Evolutionary conservation across 2,797 vertebrate genomes (phyloP), one percentile per base, ranked within the genome.

Genomic region (Austrolebias charrua): DNA sequence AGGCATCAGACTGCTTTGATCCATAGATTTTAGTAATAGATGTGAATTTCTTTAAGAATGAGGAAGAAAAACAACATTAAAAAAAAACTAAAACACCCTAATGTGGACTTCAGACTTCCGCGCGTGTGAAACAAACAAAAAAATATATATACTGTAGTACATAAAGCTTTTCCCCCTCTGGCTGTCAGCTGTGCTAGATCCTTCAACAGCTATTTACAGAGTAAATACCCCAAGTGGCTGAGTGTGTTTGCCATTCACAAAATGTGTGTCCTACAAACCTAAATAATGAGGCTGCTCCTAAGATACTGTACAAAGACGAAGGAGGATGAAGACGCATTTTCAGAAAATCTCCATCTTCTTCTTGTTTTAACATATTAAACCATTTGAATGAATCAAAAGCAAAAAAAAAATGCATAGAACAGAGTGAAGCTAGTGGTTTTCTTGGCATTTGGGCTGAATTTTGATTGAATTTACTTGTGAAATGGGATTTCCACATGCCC

Each of bases 191-290:
- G 73, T 60, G 46, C 45, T 52, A 9, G 33, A 73, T 68, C 65
- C 55, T 58, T 66, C 47, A 69, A 19, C 63, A 62, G 52, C 50
- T 74, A 67, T 75, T 72, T 67, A 67, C 60, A 45, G 20, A 51
- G 40, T 29, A 67, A 57, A 14, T 60, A 40, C 19, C 56, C 66
- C 33, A 47, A 66, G 63, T 1, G 72, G 62, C 57, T 54, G 50
- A 64, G 24, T 60, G 47, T 29, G 40, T 16, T 6, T 60, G 55
- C 61, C 70, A 71, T 75, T 81, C 72, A 72, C 55, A 70, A 68
- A 63, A 75, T 48, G 57, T 51, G 3, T 66, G 63, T 33, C 71
- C 69, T 67, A 65, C 59, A 78, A 84, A 76, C 65, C 66, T 61
- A 29, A 66, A 51, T 47, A 64, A 55, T 16, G 49, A 71, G 31